These are phyloP conservation scores for Styela clava DNA, from an alignment of 23 tunicate species.

Conservation along the genomic window DNA sequence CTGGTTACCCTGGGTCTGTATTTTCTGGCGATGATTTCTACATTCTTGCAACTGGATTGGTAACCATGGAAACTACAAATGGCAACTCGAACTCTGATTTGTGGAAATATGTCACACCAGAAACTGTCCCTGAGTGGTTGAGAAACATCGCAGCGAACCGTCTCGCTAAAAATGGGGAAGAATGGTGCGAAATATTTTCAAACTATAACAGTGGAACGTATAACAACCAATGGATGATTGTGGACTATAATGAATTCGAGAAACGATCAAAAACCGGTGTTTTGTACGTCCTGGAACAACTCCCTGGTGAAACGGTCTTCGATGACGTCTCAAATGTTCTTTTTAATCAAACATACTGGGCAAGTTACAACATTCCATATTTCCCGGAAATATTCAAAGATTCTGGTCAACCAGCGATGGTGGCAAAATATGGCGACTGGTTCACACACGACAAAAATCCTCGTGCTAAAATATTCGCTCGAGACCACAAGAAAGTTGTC, in stretches of 20 bases:
- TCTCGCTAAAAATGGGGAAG: constrained; percentile 38
- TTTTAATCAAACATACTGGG: constrained; percentile 32
- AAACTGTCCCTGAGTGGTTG: constrained; percentile 44
- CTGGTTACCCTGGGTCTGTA: constrained; percentile 36
- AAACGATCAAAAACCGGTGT: constrained; percentile 19
- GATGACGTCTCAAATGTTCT: constrained; percentile 37
- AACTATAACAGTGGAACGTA: constrained; percentile 60
- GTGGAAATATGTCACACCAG: constrained; percentile 43
- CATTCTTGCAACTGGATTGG: constrained; percentile 54
- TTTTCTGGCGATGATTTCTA: constrained; percentile 59
- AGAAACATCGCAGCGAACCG: constrained; percentile 58
- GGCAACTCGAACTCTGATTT: constrained; percentile 39
- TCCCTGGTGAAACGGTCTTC: constrained; percentile 38
- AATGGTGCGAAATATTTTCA: constrained; percentile 39
- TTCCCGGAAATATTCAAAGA: constrained; percentile 24
- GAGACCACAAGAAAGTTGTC: constrained; percentile 37
- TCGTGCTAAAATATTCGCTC: constrained; percentile 38
- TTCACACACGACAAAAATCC: constrained; percentile 54
- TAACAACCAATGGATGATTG: constrained; percentile 69
- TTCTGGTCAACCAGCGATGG: constrained; percentile 28
- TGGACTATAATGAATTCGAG: constrained; percentile 47
- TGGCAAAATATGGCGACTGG: constrained; percentile 46
- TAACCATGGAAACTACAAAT: constrained; percentile 64
- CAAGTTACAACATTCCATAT: constrained; percentile 56
- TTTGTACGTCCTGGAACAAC: constrained; percentile 47